Conservation (phyloP, 2,113 vertebrate species). For the Nanorana parkeri region DNA sequence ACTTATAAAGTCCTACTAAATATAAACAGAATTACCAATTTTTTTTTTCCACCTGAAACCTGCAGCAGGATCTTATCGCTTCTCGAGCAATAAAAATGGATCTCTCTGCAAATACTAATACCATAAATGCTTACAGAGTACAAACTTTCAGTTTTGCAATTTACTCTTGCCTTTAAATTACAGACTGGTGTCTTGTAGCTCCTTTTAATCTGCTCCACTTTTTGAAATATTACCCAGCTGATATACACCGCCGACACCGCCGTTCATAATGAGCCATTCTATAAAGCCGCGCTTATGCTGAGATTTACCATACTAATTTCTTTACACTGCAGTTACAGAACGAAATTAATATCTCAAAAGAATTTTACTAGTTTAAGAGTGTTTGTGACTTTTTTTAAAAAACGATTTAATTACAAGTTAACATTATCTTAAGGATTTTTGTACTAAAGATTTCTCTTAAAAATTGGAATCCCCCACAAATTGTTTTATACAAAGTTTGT, state of each 20-base stretch:
- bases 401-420: not conserved
- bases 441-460: too few relatives aligned
- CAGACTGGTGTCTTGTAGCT: not conserved
- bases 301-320: slow-evolving; percentile 34
- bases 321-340: not conserved
- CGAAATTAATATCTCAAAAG: not conserved
- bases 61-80: not conserved
- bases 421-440: too few relatives aligned
- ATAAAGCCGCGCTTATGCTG: not conserved
- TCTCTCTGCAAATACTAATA: slow-evolving; percentile 3
- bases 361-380: not conserved
- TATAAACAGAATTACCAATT: not conserved
- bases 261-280: slow-evolving; percentile 18
- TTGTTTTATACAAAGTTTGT: too few relatives aligned
- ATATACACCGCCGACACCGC: slow-evolving; percentile 3
- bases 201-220: slow-evolving; percentile 17
- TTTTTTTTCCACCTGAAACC: not conserved
- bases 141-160: not conserved
- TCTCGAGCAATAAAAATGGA: slow-evolving; percentile 10
- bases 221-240: slow-evolving; percentile 5
- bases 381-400: not conserved
- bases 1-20: too few relatives aligned
- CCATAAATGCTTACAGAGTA: not conserved
- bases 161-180: slow-evolving; percentile 14
- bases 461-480: too few relatives aligned